Conservation (phyloP, 2,113 vertebrate genomes). For the Cephalopholis sonnerati region DNA sequence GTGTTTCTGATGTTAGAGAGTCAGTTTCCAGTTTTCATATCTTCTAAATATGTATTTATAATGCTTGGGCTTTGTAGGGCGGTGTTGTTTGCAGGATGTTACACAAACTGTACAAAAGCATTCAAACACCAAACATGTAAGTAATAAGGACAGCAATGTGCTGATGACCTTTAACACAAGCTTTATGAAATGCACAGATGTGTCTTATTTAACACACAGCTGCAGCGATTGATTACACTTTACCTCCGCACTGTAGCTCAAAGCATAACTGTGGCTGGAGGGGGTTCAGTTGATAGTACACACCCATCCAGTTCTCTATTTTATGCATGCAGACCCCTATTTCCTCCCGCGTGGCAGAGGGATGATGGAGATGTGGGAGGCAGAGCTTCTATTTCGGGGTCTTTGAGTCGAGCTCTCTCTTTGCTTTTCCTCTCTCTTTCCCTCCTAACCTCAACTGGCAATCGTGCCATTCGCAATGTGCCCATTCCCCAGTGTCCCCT, state of each 20-base stretch:
- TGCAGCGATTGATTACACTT: slow-evolving; percentile 26
- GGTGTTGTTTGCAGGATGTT: no score
- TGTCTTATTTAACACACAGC: not conserved
- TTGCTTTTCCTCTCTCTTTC: slow-evolving; percentile 45
- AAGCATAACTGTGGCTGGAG: not conserved
- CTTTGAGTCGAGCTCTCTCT: slow-evolving; percentile 48
- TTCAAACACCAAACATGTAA: not conserved
- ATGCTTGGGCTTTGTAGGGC: not conserved
- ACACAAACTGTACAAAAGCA: not conserved
- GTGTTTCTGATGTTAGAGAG: not conserved
- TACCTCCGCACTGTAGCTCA: not conserved
- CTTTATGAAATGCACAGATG: not conserved
- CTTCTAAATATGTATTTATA: not conserved
- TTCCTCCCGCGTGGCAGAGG: slow-evolving; percentile 27
- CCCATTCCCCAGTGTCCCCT: slow-evolving; percentile 75
- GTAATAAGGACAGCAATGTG: not conserved
- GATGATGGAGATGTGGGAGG: slow-evolving; percentile 66
- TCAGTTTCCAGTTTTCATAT: not conserved
- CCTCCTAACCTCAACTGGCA: slow-evolving; percentile 68
- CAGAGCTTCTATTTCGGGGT: slow-evolving; percentile 69
- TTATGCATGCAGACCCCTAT: slow-evolving; percentile 26
- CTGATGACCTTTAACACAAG: not conserved
- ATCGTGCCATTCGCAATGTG: slow-evolving; percentile 68
- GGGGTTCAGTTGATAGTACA: slow-evolving; percentile 16
- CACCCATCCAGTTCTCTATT: not conserved